Conservation (phyloP, 2,797 vertebrate genomes). For the Forpus xanthops region DNA sequence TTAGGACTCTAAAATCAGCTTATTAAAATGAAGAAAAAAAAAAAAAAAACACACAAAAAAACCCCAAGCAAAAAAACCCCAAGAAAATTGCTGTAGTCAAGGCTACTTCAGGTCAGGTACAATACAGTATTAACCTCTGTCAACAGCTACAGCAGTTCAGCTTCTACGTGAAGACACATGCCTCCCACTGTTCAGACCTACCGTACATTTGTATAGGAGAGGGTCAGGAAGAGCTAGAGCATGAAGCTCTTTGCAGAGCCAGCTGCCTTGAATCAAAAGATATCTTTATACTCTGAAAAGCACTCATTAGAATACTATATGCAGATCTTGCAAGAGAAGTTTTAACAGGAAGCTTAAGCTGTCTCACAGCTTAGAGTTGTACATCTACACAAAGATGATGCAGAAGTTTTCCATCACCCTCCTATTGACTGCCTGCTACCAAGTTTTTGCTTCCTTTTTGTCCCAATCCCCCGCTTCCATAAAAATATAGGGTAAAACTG, state of each 20-base stretch:
- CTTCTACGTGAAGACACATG: not conserved
- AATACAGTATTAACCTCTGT: not conserved
- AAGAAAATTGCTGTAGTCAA: not conserved
- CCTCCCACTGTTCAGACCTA: not conserved
- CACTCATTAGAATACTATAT: not conserved
- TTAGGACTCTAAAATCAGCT: not conserved
- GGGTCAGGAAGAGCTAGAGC: not conserved
- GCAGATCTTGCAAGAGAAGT: not conserved
- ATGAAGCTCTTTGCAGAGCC: not conserved
- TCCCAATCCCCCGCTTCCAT: fast-evolving
- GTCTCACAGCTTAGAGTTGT: not conserved
- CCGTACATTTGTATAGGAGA: not conserved
- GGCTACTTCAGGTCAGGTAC: not conserved
- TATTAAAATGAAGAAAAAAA: not conserved
- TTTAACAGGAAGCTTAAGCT: not conserved
- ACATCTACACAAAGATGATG: not conserved
- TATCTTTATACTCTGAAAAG: not conserved
- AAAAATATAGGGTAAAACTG: not conserved
- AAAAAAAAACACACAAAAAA: not conserved
- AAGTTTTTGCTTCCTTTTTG: not conserved
- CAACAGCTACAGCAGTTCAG: not conserved
- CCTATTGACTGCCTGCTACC: not conserved
- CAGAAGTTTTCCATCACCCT: not conserved
- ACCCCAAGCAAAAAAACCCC: fast-evolving
- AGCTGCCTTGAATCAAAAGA: not conserved